These are phyloP conservation scores for Anguilla obscura DNA, from an alignment of 2,797 vertebrate genomes.

Conservation along the genomic window DNA sequence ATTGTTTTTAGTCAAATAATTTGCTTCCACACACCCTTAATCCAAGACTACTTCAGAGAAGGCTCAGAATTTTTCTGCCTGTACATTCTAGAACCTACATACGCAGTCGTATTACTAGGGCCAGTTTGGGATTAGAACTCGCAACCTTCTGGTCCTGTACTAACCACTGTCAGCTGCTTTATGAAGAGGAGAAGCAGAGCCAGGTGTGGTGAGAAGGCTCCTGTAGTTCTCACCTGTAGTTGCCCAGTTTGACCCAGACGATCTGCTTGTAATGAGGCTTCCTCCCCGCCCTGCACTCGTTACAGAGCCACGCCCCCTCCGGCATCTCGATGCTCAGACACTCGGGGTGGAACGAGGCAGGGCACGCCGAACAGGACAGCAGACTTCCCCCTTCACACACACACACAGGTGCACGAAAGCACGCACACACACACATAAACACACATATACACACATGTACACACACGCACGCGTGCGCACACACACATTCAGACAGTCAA, in stretches of 20 bases:
- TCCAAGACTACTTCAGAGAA: too few species aligned
- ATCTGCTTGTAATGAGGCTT: conserved; percentile 99
- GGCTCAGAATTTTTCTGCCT: too few species aligned
- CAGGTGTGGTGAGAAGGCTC: too few species aligned
- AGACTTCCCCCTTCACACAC: conserved; percentile 86
- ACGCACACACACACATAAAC: not conserved
- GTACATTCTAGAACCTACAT: too few species aligned
- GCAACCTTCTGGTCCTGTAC: not conserved
- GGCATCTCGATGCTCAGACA: conserved; percentile 96
- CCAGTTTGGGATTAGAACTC: not conserved
- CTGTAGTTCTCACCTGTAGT: conserved; percentile 83
- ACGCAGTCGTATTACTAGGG: too few species aligned
- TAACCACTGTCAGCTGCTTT: too few species aligned
- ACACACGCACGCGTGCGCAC: not conserved
- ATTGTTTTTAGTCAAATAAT: not conserved
- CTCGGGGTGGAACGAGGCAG: conserved; percentile 96
- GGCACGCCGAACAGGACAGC: conserved; percentile 96
- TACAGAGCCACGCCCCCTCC: conserved; percentile 92
- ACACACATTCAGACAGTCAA: not conserved
- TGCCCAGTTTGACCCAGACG: conserved; percentile 99
- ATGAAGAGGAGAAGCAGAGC: too few species aligned
- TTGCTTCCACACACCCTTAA: not conserved
- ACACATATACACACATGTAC: not conserved
- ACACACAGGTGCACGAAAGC: not conserved
- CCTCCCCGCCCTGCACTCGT: conserved; percentile 92